Base-by-base conservation (phyloP, 37 sponge, comb jelly and placozoan species). In the Chondrilla cf. caribensis region DNA sequence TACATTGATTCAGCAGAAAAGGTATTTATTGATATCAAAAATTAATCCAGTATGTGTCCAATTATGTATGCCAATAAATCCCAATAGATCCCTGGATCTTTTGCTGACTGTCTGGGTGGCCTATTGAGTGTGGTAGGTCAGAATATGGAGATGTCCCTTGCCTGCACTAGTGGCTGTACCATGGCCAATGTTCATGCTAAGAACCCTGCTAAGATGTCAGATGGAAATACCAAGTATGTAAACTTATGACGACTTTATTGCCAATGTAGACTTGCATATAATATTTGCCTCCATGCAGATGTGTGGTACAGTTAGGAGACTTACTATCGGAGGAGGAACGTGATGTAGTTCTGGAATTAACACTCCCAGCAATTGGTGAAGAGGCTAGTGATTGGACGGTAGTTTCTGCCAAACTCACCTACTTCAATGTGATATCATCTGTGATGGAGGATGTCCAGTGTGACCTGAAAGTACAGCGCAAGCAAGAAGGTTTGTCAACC, bases 31-130 rank as follows among this genome's bases (percentile, higher is more conserved):
- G 51, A 11, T 47, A 11, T 11, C 11, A 47, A 47, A 47, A 47
- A 47, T 6, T 47, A 47, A 47, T 47, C 6, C 51, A 47, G 51
- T 47, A 47, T 47, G 51, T 47, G 51, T 47, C n/a, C n/a, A n/a
- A n/a, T n/a, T n/a, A n/a, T n/a, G n/a, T n/a, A n/a, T n/a, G n/a
- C n/a, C n/a, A n/a, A n/a, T n/a, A n/a, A n/a, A n/a, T n/a, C n/a
- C n/a, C n/a, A n/a, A n/a, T 47, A 80, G 85, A 94, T 94, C 81
- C 91, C 96, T 15, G 96, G 93, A 83, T 92, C 93, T 0, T 95
- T 95, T 88, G 96, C 96, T 55, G 96, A 95, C 82, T 95, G 96
- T 70, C 89, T 95, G 19, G 96, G 96, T 37, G 96, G 96, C n/a
- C 83, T 95, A 54, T 81, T 95, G 60, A 92, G 93, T 84, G 91